These are phyloP conservation scores for Aphidoletes aphidimyza DNA, from an alignment of 2,888 invertebrate genomes.

Conservation along the genomic window DNA sequence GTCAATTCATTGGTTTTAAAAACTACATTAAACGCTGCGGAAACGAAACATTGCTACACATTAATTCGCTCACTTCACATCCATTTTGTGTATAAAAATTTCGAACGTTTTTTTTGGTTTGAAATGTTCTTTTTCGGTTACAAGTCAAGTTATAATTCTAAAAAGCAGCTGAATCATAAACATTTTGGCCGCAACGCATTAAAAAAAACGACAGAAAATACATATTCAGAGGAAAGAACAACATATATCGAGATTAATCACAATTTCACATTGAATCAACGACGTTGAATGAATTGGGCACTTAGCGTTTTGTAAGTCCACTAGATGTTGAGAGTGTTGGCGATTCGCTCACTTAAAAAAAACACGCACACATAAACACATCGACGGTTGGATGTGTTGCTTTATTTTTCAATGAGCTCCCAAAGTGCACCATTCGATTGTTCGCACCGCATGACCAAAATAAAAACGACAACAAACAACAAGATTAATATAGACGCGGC, in stretches of 20 bases:
- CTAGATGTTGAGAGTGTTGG: too few relatives aligned
- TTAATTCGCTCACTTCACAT: too few relatives aligned
- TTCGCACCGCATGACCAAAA: neutral
- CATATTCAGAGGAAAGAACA: too few relatives aligned
- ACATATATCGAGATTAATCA: neutral
- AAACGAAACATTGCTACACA: too few relatives aligned
- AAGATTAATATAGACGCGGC: slow-evolving; percentile 28
- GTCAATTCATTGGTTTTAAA: neutral
- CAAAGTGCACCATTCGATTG: neutral
- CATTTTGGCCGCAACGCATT: too few relatives aligned
- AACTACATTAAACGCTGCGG: neutral
- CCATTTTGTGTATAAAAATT: too few relatives aligned
- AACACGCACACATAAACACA: neutral
- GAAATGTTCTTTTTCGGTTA: too few relatives aligned
- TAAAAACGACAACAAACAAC: too few relatives aligned
- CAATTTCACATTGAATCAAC: neutral
- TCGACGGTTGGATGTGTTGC: neutral
- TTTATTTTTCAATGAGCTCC: neutral
- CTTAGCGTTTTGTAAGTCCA: neutral
- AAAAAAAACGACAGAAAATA: too few relatives aligned
- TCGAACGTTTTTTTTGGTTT: too few relatives aligned
- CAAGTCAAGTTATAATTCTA: too few relatives aligned
- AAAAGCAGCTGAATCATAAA: too few relatives aligned
- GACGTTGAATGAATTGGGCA: neutral
- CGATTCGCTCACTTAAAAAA: neutral